Percentiles rank a stretch among this genome's conserved stretches.
Conservation (phyloP, 2,113 vertebrate species). For the Halichoerus grypus region DNA sequence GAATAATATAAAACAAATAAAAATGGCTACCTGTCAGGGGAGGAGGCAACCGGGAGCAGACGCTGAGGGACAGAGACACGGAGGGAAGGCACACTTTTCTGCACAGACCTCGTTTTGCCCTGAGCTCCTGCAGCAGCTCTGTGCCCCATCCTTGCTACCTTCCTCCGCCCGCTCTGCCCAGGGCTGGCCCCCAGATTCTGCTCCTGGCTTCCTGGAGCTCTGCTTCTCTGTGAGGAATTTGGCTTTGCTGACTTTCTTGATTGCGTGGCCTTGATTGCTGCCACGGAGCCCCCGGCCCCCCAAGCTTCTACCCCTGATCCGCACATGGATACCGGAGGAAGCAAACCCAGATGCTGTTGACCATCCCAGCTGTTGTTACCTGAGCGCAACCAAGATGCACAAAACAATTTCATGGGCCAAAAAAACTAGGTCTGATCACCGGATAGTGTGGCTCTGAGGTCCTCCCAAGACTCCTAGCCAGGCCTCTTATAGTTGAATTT, state of each 20-base stretch:
- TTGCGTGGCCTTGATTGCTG: no score
- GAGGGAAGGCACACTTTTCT: not conserved
- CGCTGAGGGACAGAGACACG: rapidly evolving
- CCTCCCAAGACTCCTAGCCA: not conserved
- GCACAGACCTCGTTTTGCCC: no score
- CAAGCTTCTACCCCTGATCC: not conserved
- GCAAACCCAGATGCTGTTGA: not conserved
- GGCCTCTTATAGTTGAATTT: not conserved
- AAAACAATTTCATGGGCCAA: not conserved
- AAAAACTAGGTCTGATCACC: no score
- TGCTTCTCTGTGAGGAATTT: not conserved
- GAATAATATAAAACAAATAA: not conserved
- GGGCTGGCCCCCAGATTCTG: not conserved
- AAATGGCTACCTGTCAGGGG: not conserved
- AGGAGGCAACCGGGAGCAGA: not conserved
- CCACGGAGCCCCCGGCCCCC: not conserved
- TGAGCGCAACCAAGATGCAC: not conserved
- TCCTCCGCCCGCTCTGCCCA: not conserved
- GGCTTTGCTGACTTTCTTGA: not conserved
- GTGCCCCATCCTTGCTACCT: rapidly evolving
- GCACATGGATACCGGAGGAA: not conserved
- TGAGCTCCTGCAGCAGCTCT: not conserved
- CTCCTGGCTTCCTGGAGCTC: not conserved
- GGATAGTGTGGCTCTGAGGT: not conserved
- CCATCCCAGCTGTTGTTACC: no score